Evolutionary conservation across 2,888 invertebrate species (phyloP).

Genomic region (Gymnoscelis rufifasciata): DNA sequence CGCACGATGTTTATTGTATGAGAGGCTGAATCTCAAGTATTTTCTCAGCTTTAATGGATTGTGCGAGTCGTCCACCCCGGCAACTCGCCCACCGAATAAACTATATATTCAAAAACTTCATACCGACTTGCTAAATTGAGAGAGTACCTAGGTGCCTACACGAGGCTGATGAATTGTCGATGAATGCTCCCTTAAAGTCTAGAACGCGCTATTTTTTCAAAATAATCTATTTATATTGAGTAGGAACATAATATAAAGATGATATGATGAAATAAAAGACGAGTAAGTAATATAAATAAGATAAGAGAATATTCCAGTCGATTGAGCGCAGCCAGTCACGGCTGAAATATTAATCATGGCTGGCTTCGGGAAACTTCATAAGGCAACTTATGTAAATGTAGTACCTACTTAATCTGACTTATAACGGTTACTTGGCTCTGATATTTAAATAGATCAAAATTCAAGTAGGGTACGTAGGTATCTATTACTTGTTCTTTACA

Average conservation of each 20-base stretch:
- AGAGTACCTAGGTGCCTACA: no score
- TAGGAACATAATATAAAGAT: no score
- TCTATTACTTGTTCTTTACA: no score
- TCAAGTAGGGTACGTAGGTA: background rate
- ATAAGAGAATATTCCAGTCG: conserved; percentile 47
- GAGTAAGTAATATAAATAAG: conserved; percentile 24
- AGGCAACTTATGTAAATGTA: conserved; percentile 64
- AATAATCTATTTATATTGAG: no score
- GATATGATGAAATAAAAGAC: no score
- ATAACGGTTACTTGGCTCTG: no score
- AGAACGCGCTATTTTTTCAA: no score
- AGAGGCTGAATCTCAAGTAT: conserved; percentile 72
- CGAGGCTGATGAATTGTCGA: no score
- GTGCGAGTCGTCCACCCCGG: conserved; percentile 44
- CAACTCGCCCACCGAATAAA: conserved; percentile 37
- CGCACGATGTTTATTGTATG: conserved; percentile 74
- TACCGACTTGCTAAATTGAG: no score
- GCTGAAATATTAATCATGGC: conserved; percentile 63
- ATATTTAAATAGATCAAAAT: no score
- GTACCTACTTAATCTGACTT: conserved; percentile 43
- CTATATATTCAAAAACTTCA: conserved; percentile 26
- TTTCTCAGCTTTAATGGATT: conserved; percentile 74
- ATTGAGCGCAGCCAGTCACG: conserved; percentile 56
- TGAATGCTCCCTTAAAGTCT: no score
- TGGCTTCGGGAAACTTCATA: conserved; percentile 56